Base-by-base conservation (phyloP, 2,888 invertebrate genomes). In the Lycia hirtaria region DNA sequence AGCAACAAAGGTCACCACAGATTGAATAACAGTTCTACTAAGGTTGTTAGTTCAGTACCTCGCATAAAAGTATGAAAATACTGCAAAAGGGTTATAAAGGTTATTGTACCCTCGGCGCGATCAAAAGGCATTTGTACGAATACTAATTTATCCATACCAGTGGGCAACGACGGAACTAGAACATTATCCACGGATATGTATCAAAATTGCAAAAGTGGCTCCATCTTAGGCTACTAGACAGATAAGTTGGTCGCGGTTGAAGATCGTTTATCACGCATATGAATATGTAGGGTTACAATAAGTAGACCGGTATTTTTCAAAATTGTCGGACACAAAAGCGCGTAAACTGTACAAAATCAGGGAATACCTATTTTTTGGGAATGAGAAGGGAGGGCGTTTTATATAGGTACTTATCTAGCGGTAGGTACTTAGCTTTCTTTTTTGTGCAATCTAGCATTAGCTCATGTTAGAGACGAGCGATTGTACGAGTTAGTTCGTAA, bases 61-160 rank as follows among this genome's bases (percentile, higher is more conserved):
- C 9, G 19, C 35, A 35, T 17, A 17, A 35, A 35, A 35, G 35
- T 10, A 17, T 35, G 10, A 35, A 19, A 38, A 22, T 49, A 28
- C 28, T 30, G n/a, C n/a, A 14, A 47, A 54, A 54, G 54, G 54
- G 40, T 47, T 54, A 47, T 54, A 47, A n/a, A n/a, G n/a, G 45
- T 54, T 24, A 22, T 26, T 14, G 14, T 17, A 35, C 47, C 40
- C 30, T 4, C 15, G 47, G 44, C 37, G 20, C 47, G 37, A 38
- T 54, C 40, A 54, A 47, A 54, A 32, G 45, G 47, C 45, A 22
- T 54, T 54, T 54, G 30, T 37, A 47, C 24, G 24, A 15, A 37
- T 2, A 17, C 35, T 9, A 19, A 35, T 10, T 17, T 35, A 10
- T 10, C 9, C 10, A 17, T 17, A 17, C 3, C 17, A 1, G 9